Conservation (phyloP, 2,113 vertebrate species). For the Melanotaenia duboulayi region DNA sequence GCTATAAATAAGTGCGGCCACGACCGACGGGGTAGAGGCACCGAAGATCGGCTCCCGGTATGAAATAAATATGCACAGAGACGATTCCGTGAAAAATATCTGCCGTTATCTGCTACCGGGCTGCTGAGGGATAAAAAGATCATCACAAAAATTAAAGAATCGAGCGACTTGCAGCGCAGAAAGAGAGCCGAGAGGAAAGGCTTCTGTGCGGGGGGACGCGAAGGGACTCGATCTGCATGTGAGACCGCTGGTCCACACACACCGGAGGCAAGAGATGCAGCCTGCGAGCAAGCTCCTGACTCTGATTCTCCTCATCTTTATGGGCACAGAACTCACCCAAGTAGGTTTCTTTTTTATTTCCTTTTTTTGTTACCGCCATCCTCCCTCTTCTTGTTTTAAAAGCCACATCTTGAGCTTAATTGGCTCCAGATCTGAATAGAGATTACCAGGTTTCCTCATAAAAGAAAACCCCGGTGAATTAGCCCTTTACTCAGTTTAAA, state of each 20-base stretch:
- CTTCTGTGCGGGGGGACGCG: constrained; percentile 64
- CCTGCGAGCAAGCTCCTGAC: constrained; percentile 93
- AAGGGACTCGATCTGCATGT: constrained; percentile 83
- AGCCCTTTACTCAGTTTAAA: constrained; percentile 50
- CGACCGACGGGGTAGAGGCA: constrained; percentile 46
- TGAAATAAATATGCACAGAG: constrained; percentile 88
- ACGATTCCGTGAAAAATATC: constrained; percentile 81
- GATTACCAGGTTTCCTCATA: constrained; percentile 51
- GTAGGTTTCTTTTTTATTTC: constrained; percentile 82
- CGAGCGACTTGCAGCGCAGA: constrained; percentile 27
- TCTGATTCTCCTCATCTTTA: constrained; percentile 92
- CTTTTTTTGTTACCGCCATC: constrained; percentile 75
- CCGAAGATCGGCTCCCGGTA: constrained; percentile 67
- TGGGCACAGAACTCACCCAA: constrained; percentile 98
- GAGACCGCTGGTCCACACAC: constrained; percentile 83
- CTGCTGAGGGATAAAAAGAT: constrained; percentile 77
- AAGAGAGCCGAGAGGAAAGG: constrained; percentile 58
- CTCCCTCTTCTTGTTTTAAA: constrained; percentile 30
- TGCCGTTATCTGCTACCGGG: constrained; percentile 80
- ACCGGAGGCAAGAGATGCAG: constrained; percentile 90
- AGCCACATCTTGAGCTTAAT: constrained; percentile 51
- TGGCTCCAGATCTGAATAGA: constrained; percentile 46
- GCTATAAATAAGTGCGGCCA: constrained; percentile 58
- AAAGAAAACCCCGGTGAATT: constrained; percentile 57
- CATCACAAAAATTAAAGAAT: background rate